Evolutionary conservation across 2,888 invertebrate species (phyloP).

Genomic region (Phalera bucephala): DNA sequence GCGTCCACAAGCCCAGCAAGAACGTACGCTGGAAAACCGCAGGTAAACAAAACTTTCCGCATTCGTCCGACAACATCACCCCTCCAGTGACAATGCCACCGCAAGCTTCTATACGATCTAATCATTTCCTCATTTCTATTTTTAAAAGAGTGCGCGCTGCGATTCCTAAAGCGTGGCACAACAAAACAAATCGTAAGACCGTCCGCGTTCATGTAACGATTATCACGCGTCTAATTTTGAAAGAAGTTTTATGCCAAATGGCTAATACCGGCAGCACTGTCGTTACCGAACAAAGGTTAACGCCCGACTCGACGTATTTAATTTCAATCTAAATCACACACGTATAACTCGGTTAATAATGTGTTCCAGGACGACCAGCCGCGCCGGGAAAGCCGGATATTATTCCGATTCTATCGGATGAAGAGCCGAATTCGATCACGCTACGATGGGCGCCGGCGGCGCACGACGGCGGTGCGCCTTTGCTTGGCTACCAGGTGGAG

Average conservation of each 20-base stretch:
- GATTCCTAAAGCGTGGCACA: slow-evolving; percentile 74
- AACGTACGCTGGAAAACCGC: slow-evolving; percentile 93
- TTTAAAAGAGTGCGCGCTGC: slow-evolving; percentile 73
- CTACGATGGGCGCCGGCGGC: slow-evolving; percentile 92
- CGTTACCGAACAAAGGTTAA: slow-evolving; percentile 39
- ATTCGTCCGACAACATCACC: slow-evolving; percentile 18
- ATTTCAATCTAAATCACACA: slow-evolving; percentile 21
- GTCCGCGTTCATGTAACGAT: slow-evolving; percentile 74
- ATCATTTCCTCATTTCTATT: slow-evolving; percentile 63
- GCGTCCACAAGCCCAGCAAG: slow-evolving; percentile 84
- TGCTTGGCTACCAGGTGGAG: slow-evolving; percentile 92
- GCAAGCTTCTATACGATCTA: slow-evolving; percentile 18
- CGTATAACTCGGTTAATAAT: slow-evolving; percentile 23
- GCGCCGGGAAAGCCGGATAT: slow-evolving; percentile 93
- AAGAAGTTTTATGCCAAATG: slow-evolving; percentile 68
- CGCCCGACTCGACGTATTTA: slow-evolving; percentile 29
- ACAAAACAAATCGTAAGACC: slow-evolving; percentile 80
- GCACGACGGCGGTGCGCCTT: slow-evolving; percentile 93
- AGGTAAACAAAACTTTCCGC: slow-evolving; percentile 81
- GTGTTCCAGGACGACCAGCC: slow-evolving; percentile 87
- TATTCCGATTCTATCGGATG: slow-evolving; percentile 86
- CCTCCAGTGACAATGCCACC: slow-evolving; percentile 10
- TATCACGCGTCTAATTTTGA: slow-evolving; percentile 76
- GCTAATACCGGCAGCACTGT: slow-evolving; percentile 38
- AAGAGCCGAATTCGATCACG: slow-evolving; percentile 91